These are phyloP conservation scores for Myxocyprinus asiaticus DNA, from an alignment of 2,113 vertebrate species.

Conservation along the genomic window DNA sequence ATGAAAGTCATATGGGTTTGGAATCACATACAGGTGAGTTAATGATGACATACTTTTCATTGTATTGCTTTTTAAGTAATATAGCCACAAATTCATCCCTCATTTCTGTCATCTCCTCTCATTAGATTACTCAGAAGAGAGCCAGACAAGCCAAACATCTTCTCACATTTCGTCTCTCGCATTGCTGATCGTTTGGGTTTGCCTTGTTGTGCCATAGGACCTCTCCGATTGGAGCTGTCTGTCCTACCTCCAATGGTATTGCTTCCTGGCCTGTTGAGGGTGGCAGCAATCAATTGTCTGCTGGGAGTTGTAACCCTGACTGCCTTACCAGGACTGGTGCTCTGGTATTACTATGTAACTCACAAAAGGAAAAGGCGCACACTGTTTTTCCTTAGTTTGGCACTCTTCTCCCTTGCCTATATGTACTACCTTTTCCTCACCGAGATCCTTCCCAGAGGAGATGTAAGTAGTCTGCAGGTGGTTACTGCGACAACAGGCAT, in stretches of 20 bases:
- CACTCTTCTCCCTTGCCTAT: slow-evolving; percentile 91
- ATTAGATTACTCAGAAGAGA: slow-evolving; percentile 41
- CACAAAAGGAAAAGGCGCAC: slow-evolving; percentile 89
- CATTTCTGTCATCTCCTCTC: neutral
- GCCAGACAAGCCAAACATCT: slow-evolving; percentile 33
- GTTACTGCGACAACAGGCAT: slow-evolving; percentile 77
- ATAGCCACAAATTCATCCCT: neutral
- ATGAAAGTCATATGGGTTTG: no score
- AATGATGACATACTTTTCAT: neutral
- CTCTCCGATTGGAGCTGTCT: slow-evolving; percentile 85
- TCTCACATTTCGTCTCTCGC: slow-evolving; percentile 33
- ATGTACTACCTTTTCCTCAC: slow-evolving; percentile 92
- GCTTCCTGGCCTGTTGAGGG: slow-evolving; percentile 83
- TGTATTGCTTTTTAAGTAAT: neutral
- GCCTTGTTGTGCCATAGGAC: slow-evolving; percentile 81
- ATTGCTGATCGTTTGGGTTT: slow-evolving; percentile 83
- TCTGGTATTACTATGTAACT: slow-evolving; percentile 96
- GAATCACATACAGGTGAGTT: no score
- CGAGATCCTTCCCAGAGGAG: slow-evolving; percentile 83
- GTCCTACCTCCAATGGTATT: slow-evolving; percentile 87
- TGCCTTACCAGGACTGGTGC: slow-evolving; percentile 81
- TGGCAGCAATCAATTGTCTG: slow-evolving; percentile 88
- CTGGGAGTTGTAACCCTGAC: slow-evolving; percentile 80
- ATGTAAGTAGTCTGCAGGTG: slow-evolving; percentile 72
- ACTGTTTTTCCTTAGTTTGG: slow-evolving; percentile 92